Conservation (phyloP, 2,888 invertebrate genomes). For the Eupeodes latifasciatus region DNA sequence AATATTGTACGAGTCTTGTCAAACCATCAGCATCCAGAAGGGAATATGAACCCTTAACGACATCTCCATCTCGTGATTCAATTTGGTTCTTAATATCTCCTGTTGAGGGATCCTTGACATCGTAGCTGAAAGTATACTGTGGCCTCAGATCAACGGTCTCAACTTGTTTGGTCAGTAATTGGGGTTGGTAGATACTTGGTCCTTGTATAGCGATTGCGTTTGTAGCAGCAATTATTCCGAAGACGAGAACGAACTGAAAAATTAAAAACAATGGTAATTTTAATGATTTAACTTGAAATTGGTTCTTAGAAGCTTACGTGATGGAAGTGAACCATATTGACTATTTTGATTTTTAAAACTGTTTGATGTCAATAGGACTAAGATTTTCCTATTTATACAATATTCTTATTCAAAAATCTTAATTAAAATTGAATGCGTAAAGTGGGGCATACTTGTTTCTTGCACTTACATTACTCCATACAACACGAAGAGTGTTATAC, state of each 20-base stretch:
- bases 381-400: constrained; percentile 6
- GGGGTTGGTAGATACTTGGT: constrained; percentile 32
- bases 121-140: constrained; percentile 80
- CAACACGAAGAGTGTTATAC: too few species aligned
- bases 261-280: too few species aligned
- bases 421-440: neutral
- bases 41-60: constrained; percentile 83
- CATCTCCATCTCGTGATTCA: constrained; percentile 84
- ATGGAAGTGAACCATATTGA: constrained; percentile 11
- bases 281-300: neutral
- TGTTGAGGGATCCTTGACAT: constrained; percentile 82
- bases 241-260: neutral
- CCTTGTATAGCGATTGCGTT: neutral
- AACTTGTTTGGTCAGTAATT: constrained; percentile 51
- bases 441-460: neutral
- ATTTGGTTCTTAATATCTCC: constrained; percentile 84
- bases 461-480: neutral
- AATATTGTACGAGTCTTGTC: constrained; percentile 84
- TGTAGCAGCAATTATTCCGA: neutral
- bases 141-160: constrained; percentile 65
- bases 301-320: neutral
- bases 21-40: constrained; percentile 84
- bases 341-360: constrained; percentile 5
- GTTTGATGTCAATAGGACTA: constrained; percentile 1
- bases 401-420: neutral